phyloP scores from a whole-genome alignment of 2,113 vertebrate genomes.

The Tragulus kanchil region DNA sequence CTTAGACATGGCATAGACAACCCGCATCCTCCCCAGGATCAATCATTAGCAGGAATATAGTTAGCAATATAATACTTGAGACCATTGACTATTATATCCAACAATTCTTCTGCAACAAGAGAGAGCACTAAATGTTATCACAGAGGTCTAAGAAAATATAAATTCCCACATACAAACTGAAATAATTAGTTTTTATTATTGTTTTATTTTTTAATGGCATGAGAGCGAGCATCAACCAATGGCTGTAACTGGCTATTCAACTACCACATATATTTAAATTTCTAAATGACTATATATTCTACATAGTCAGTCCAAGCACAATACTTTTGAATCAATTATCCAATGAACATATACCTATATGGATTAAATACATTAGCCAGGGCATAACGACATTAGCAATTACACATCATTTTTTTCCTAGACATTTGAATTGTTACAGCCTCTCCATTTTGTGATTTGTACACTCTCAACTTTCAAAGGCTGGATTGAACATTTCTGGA shows the following conservation, averaged over 20 bases:
- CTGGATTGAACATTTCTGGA: neutral
- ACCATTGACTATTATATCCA: conserved; percentile 22
- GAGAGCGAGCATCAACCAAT: neutral
- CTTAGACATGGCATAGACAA: neutral
- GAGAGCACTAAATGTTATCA: neutral
- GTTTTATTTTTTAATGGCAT: neutral
- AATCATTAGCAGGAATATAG: neutral
- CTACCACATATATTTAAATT: conserved; percentile 24
- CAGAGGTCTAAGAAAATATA: neutral
- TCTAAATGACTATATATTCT: conserved; percentile 12
- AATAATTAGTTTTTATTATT: conserved; percentile 28
- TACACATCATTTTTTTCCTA: neutral
- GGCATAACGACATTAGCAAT: neutral
- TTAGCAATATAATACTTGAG: conserved; percentile 20
- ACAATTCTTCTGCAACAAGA: conserved; percentile 12
- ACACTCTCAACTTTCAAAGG: neutral
- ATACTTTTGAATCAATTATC: neutral
- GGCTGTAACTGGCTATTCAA: neutral
- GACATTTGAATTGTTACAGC: neutral
- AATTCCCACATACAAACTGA: neutral
- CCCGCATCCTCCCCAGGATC: neutral
- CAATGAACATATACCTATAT: neutral
- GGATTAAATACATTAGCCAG: neutral
- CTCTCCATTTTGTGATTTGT: neutral
- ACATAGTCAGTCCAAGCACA: neutral